Base-by-base conservation (phyloP, 2,113 vertebrate species). In the Onychorhynchus coronatus region DNA sequence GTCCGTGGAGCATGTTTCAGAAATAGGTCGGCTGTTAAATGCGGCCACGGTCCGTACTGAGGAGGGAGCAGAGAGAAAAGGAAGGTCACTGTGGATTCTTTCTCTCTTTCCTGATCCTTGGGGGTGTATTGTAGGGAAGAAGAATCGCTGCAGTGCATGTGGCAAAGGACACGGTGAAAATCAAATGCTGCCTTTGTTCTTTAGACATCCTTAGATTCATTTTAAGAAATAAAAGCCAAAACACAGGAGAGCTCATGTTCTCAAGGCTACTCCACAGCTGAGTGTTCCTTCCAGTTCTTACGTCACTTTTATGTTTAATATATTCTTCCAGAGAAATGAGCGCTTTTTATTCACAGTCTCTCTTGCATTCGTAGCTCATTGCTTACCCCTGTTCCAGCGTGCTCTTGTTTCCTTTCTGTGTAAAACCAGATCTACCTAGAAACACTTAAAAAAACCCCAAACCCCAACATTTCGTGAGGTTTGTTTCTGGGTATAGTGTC, bases 11-110 rank as follows among this genome's bases (percentile, higher is more conserved):
- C 83, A 28, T 86, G 76, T 80, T 92, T 84, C 85, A 84, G 95
- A 97, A 97, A 91, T 95, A 96, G 95, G 96, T 97, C 86, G 75
- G 46, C 95, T 96, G 92, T 91, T 94, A 96, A 96, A 96, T 74
- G 74, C 65, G n/a, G 90, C 58, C 61, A n/a, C 33, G 12, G 92
- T 52, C 92, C 61, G 16, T 72, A 67, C 84, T 81, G 83, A 74
- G 92, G 80, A 83, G 68, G 39, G 42, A 91, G 88, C 78, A 35
- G 28, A 80, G 82, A 89, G 88, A 85, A 94, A 88, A 84, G 92
- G 76, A 93, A 96, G 88, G 95, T 94, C 91, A 84, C 39, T 83
- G 78, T 31, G 3, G 2, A 73, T 55, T 85, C 77, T 95, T 55
- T 30, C 25, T 49, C 30, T 86, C 77, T 56, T 44, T 71, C 55